Evolutionary conservation across 1,140 invertebrate species (phyloP).

Genomic region (Hypsibius dujardini): DNA sequence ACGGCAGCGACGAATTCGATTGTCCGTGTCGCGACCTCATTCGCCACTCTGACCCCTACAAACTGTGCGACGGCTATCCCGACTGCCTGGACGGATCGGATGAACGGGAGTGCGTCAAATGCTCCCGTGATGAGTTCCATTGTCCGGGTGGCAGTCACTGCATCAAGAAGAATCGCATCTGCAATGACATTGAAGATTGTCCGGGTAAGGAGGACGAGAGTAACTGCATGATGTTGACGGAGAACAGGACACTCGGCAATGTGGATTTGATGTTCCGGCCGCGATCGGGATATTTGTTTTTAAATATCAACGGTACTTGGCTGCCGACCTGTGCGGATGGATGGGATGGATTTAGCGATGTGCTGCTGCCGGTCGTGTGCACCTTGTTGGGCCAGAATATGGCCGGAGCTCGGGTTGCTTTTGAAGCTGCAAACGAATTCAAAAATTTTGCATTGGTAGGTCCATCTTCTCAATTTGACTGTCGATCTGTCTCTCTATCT

Average conservation of each 20-base stretch:
- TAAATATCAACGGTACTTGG: slow-evolving; percentile 15
- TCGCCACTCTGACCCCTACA: slow-evolving; percentile 9
- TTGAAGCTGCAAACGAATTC: background rate
- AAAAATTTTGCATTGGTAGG: background rate
- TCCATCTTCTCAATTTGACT: background rate
- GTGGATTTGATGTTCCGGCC: slow-evolving; percentile 3
- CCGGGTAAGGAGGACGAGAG: slow-evolving; percentile 16
- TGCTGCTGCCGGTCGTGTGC: slow-evolving; percentile 8
- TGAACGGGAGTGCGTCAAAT: slow-evolving; percentile 21
- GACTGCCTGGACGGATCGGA: slow-evolving; percentile 28
- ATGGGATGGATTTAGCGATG: slow-evolving; percentile 15
- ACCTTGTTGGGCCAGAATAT: slow-evolving; percentile 8
- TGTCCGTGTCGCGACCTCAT: slow-evolving; percentile 21
- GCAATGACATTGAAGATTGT: slow-evolving; percentile 1
- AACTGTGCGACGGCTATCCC: slow-evolving; percentile 30
- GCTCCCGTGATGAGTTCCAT: background rate
- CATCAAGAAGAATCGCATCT: slow-evolving; percentile 4
- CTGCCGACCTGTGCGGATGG: slow-evolving; percentile 14
- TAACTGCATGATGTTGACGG: slow-evolving; percentile 4
- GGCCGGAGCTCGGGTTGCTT: slow-evolving; percentile 8
- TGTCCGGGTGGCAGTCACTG: slow-evolving; percentile 12
- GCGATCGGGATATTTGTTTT: slow-evolving; percentile 7
- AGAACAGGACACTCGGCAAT: background rate
- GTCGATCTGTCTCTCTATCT: background rate
- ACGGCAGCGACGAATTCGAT: slow-evolving; percentile 33